Evolutionary conservation across 1,140 invertebrate genomes (phyloP).

Genomic region (Euura saliciscinereae): DNA sequence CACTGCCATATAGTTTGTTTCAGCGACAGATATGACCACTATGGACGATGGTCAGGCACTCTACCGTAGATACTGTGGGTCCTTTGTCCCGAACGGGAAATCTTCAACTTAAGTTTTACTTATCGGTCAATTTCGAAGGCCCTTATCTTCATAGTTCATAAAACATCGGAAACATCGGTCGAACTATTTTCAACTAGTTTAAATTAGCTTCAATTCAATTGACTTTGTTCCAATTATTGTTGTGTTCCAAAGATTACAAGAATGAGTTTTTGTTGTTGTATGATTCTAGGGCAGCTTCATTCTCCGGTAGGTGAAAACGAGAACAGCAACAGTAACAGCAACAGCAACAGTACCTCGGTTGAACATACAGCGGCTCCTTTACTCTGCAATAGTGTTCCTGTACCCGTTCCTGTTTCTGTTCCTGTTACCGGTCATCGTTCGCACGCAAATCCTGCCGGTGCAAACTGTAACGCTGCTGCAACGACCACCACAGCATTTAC

Average conservation of each 20-base stretch:
- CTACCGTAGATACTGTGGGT: slow-evolving; percentile 50
- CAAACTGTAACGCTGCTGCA: slow-evolving; percentile 32
- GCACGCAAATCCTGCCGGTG: too few species aligned
- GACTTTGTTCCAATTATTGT: neutral
- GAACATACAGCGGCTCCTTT: too few species aligned
- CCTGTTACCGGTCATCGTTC: too few species aligned
- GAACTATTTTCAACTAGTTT: too few species aligned
- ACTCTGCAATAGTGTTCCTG: slow-evolving; percentile 19
- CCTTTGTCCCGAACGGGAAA: neutral
- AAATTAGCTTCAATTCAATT: too few species aligned
- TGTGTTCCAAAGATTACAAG: too few species aligned
- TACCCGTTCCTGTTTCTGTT: slow-evolving; percentile 34
- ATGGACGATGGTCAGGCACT: slow-evolving; percentile 45
- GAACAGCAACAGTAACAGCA: slow-evolving; percentile 49
- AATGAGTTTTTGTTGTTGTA: too few species aligned
- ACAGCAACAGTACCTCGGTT: slow-evolving; percentile 31
- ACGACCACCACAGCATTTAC: slow-evolving; percentile 57
- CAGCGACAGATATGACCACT: slow-evolving; percentile 39
- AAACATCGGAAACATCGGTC: too few species aligned
- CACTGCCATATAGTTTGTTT: too few species aligned
- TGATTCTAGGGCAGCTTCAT: slow-evolving; percentile 49
- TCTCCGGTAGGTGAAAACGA: slow-evolving; percentile 52
- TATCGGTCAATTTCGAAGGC: too few species aligned
- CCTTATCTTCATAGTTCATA: too few species aligned
- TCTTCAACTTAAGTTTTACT: too few species aligned